Percentiles rank a stretch among this genome's conserved stretches.
phyloP scores from a whole-genome alignment of 2,113 vertebrate genomes.

The Stigmatopora argus region DNA sequence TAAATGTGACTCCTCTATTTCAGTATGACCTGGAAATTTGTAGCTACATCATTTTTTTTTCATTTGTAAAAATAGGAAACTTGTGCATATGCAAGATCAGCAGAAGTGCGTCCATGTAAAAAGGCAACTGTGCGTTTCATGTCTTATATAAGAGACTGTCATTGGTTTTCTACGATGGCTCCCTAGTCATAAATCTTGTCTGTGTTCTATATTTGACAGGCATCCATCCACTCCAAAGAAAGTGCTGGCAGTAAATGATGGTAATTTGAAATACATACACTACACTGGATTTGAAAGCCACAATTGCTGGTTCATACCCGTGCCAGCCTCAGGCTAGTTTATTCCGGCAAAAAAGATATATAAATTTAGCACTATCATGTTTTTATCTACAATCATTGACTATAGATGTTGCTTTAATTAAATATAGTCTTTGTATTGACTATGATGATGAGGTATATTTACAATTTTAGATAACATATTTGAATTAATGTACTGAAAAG shows the following conservation, averaged over 20 bases:
- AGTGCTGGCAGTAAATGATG: slow-evolving; percentile 60
- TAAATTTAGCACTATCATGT: slow-evolving; percentile 64
- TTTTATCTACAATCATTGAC: slow-evolving; percentile 63
- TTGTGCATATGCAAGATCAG: slow-evolving; percentile 37
- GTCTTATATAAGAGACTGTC: slow-evolving; percentile 34
- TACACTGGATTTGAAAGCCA: slow-evolving; percentile 64
- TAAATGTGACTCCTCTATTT: slow-evolving; percentile 23
- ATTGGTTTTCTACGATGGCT: slow-evolving; percentile 51
- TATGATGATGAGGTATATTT: neutral
- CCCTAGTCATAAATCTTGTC: slow-evolving; percentile 60
- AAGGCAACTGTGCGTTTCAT: slow-evolving; percentile 43
- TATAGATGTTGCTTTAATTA: slow-evolving; percentile 44
- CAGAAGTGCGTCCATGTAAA: slow-evolving; percentile 32
- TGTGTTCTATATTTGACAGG: slow-evolving; percentile 66
- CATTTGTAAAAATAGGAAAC: slow-evolving; percentile 39
- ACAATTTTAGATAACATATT: too few relatives aligned
- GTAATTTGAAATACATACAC: slow-evolving; percentile 62
- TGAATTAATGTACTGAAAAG: too few relatives aligned
- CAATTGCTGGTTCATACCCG: slow-evolving; percentile 69
- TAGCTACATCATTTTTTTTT: neutral
- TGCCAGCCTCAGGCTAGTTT: slow-evolving; percentile 49
- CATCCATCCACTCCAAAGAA: slow-evolving; percentile 65
- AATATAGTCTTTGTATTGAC: slow-evolving; percentile 6
- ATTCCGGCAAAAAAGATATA: slow-evolving; percentile 54
- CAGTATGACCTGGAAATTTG: slow-evolving; percentile 38